Evolutionary conservation across 1,140 invertebrate species (phyloP).

Genomic region (Choristoneura fumiferana): DNA sequence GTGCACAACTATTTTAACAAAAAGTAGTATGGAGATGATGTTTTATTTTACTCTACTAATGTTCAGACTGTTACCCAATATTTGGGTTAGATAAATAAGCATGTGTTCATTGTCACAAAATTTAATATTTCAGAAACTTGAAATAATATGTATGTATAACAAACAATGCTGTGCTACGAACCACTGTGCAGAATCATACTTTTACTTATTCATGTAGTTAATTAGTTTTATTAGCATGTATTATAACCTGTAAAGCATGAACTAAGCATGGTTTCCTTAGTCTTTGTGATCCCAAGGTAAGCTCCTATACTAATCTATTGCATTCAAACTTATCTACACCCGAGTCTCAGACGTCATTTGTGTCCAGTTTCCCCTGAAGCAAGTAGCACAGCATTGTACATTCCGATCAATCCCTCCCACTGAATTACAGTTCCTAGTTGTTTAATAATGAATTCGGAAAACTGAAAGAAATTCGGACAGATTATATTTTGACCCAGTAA

Average conservation of each 20-base stretch:
- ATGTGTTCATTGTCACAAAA: no score
- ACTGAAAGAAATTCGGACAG: no score
- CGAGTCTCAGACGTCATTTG: slow-evolving; percentile 43
- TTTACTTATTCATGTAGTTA: not conserved
- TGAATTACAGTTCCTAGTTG: not conserved
- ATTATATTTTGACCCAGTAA: no score
- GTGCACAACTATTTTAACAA: no score
- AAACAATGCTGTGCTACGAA: slow-evolving; percentile 59
- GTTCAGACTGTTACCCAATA: no score
- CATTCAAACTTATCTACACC: not conserved
- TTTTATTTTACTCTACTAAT: slow-evolving; percentile 1
- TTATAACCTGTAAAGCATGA: not conserved
- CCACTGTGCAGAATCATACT: slow-evolving; percentile 21
- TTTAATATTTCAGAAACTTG: not conserved
- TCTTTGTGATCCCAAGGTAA: slow-evolving; percentile 1
- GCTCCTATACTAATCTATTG: not conserved
- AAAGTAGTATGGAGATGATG: not conserved
- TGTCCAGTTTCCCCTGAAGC: slow-evolving; percentile 49
- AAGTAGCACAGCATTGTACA: slow-evolving; percentile 72
- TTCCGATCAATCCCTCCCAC: slow-evolving; percentile 53
- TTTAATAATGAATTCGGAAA: no score
- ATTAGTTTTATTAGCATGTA: slow-evolving; percentile 13
- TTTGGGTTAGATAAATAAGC: no score
- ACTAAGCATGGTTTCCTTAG: not conserved
- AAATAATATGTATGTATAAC: slow-evolving; percentile 20